Conservation (phyloP, 1,140 invertebrate genomes). For the Megalonaias nervosa region DNA sequence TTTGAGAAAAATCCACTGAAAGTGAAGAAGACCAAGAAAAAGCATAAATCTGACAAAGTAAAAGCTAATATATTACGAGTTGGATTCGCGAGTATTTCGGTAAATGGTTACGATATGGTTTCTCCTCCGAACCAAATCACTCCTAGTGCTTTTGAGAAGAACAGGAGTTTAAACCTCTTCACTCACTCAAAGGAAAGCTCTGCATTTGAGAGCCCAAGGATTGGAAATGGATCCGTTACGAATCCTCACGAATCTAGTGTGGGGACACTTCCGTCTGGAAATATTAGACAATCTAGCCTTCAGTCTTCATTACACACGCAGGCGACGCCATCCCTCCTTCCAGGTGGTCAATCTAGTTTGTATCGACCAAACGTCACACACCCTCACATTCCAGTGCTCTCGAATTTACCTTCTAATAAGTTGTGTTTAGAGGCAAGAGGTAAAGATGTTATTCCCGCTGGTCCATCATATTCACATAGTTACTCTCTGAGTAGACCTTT, state of each 20-base stretch:
- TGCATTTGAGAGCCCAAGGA: slow-evolving; percentile 46
- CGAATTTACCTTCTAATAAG: slow-evolving; percentile 39
- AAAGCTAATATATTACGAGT: slow-evolving; percentile 29
- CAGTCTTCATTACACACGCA: not conserved
- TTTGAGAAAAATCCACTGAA: slow-evolving; percentile 60
- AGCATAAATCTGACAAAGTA: slow-evolving; percentile 39
- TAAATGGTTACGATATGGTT: slow-evolving; percentile 59
- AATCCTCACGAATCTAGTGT: not conserved
- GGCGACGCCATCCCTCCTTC: slow-evolving; percentile 6
- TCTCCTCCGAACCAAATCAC: slow-evolving; percentile 66
- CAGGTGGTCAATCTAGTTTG: not conserved
- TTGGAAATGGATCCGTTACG: not conserved
- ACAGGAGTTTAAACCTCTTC: slow-evolving; percentile 44
- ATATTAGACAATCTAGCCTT: slow-evolving; percentile 2
- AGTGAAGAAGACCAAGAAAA: slow-evolving; percentile 54
- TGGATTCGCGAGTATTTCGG: slow-evolving; percentile 27
- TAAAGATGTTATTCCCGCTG: slow-evolving; percentile 4
- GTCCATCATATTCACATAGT: not conserved
- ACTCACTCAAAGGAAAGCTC: slow-evolving; percentile 56
- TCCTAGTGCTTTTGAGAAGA: slow-evolving; percentile 49
- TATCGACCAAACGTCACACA: not conserved
- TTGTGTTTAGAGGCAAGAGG: slow-evolving; percentile 1
- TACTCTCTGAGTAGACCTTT: too few relatives aligned
- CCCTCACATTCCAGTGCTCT: slow-evolving; percentile 42
- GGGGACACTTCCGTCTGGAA: not conserved